Evolutionary conservation across 2,888 invertebrate species (phyloP).

Genomic region (Caenorhabditis sp.): DNA sequence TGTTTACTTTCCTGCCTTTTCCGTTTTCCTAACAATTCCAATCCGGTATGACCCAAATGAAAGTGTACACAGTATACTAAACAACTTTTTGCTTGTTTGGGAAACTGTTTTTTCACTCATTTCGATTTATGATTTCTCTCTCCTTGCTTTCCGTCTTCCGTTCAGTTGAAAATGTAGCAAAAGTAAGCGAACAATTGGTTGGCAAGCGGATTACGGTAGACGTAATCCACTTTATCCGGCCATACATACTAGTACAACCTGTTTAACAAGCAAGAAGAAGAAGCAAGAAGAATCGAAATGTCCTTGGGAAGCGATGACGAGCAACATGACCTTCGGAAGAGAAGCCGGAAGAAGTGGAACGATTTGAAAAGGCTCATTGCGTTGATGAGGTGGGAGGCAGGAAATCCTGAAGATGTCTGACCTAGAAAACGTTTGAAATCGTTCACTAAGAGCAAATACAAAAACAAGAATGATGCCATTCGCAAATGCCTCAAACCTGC

Average conservation of each 20-base stretch:
- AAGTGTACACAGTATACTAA: slow-evolving; percentile 16
- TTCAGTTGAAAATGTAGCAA: slow-evolving; percentile 29
- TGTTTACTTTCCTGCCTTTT: slow-evolving; percentile 20
- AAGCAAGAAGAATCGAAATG: slow-evolving; percentile 31
- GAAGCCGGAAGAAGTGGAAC: slow-evolving; percentile 40
- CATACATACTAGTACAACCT: slow-evolving; percentile 55
- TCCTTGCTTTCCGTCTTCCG: slow-evolving; percentile 39
- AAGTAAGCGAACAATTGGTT: slow-evolving; percentile 32
- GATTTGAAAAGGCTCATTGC: slow-evolving; percentile 18
- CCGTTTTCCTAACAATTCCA: slow-evolving; percentile 7
- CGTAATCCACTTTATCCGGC: slow-evolving; percentile 59
- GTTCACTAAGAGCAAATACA: neutral
- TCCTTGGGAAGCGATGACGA: slow-evolving; percentile 35
- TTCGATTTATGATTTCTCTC: slow-evolving; percentile 3
- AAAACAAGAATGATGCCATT: slow-evolving; percentile 7
- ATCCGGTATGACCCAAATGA: slow-evolving; percentile 47
- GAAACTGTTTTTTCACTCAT: slow-evolving; percentile 20
- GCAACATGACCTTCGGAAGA: slow-evolving; percentile 43
- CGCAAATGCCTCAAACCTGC: neutral
- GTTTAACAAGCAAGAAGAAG: slow-evolving; percentile 23
- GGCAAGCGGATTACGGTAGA: slow-evolving; percentile 56
- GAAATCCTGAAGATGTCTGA: neutral
- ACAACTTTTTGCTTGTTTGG: slow-evolving; percentile 38
- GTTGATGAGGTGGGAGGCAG: neutral
- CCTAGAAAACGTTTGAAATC: neutral